Base-by-base conservation (phyloP, 2,113 vertebrate genomes). In the Pseudorectes ferrugineus region DNA sequence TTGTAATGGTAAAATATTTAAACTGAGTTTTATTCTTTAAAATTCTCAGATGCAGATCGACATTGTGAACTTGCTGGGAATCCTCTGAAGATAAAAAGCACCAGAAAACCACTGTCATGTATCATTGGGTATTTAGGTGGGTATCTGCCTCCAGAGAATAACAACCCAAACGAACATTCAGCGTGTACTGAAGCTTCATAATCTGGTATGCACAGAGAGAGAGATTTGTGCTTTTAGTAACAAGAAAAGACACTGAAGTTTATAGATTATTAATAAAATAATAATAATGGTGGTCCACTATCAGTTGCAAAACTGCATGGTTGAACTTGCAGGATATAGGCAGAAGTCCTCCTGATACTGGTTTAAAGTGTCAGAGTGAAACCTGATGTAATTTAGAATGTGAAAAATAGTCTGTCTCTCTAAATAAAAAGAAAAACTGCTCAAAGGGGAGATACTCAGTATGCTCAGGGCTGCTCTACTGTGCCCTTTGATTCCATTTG, bases 61-160 rank as follows among this genome's bases (percentile, higher is more conserved):
- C 98, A 98, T 93, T 98, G 98, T 45, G 99, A 99, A 76, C 98
- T 98, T 77, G 97, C 98, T 94, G 98, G 98, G 94, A 99, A 98
- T 91, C 98, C 98, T 48, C 98, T 98, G 97, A 99, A 98, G 98
- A 98, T 98, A 96, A 98, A 98, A 98, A 98, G 98, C 59, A 97
- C 98, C 95, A 98, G 99, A 97, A 99, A 99, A 86, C 99, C 99
- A 92, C 98, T 99, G 96, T 99, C 98, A 87, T 99, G 98, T 95
- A 98, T 99, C 93, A 98, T 99, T 97, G 99, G 99, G 97, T 99
- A 99, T 97, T 98, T 99, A 97, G 99, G 99, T 99, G 98, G 97
- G 98, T 98, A 93, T 96, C 83, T 93, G 59, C 61, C 84, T 52
- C 85, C 33, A 8, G 52, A 80, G 55, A 55, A 43, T 62, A 89